Percentiles rank a stretch among this genome's conserved stretches.
phyloP scores from a whole-genome alignment of 2,797 vertebrate species.

The Channa striata region DNA sequence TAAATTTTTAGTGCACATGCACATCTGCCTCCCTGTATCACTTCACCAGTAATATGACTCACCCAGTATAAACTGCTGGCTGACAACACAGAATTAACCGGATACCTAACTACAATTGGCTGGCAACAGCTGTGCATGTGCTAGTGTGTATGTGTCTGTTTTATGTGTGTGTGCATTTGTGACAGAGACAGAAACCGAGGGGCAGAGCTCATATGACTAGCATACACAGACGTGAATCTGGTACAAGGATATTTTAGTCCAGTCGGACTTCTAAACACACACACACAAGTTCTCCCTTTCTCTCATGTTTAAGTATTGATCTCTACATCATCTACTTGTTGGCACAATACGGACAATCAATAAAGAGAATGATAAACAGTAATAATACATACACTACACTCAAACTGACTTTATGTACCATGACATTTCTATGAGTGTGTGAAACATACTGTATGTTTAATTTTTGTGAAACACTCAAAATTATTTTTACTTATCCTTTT shows the following conservation, averaged over 20 bases:
- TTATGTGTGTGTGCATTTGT: conserved; percentile 17
- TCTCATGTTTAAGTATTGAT: conserved; percentile 20
- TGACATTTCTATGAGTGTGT: not conserved
- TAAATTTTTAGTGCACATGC: conserved; percentile 3
- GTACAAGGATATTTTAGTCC: conserved; percentile 38
- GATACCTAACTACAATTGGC: conserved; percentile 54
- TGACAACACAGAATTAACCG: conserved; percentile 48
- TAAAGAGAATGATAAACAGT: conserved; percentile 12
- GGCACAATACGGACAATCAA: conserved; percentile 32
- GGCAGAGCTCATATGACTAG: conserved; percentile 55
- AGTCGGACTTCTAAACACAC: conserved; percentile 8
- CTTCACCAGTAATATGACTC: conserved; percentile 58
- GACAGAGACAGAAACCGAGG: conserved; percentile 8
- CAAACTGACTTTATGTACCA: not conserved
- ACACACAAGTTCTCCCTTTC: conserved; percentile 5
- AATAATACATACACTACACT: conserved; percentile 12
- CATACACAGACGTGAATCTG: conserved; percentile 42
- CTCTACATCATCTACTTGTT: not conserved
- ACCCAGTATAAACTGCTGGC: conserved; percentile 46
- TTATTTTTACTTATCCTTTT: too few species aligned
- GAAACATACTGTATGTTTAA: not conserved
- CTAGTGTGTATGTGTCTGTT: conserved; percentile 5
- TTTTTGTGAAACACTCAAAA: not conserved
- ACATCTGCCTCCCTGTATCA: conserved; percentile 21
- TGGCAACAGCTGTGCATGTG: conserved; percentile 45